Percentiles rank a stretch among this genome's conserved stretches.
These are phyloP conservation scores for Pantala flavescens DNA, from an alignment of 1,140 invertebrate species.

Conservation along the genomic window DNA sequence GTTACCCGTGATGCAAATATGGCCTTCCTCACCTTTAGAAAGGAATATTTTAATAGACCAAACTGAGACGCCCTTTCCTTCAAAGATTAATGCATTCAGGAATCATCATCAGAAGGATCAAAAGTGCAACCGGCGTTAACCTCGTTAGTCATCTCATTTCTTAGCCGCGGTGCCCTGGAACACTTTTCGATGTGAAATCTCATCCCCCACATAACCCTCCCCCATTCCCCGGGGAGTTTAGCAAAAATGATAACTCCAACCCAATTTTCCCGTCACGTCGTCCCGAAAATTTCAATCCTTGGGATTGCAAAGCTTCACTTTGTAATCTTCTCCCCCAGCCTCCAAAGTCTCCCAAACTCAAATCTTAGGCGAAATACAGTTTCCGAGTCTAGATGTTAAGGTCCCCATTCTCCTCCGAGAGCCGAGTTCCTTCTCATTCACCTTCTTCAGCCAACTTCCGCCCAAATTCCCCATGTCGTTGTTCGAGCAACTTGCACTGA, in stretches of 20 bases:
- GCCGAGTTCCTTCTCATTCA: neutral
- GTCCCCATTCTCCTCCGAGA: neutral
- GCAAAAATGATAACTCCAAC: constrained; percentile 9
- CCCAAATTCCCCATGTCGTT: neutral
- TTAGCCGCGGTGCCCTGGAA: too few relatives aligned
- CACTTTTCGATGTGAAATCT: too few relatives aligned
- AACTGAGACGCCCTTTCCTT: too few relatives aligned
- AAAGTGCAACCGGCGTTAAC: too few relatives aligned
- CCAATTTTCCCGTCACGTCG: constrained; percentile 3
- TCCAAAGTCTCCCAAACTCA: constrained; percentile 3
- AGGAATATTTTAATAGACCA: too few relatives aligned
- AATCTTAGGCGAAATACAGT: neutral
- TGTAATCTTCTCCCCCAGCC: neutral
- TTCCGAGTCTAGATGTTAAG: neutral
- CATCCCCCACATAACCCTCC: neutral
- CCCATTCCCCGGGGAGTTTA: neutral
- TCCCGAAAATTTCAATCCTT: neutral
- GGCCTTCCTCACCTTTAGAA: too few relatives aligned
- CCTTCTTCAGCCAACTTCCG: neutral
- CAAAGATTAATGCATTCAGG: too few relatives aligned
- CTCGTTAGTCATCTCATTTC: too few relatives aligned
- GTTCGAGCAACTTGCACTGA: neutral
- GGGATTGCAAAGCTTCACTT: constrained; percentile 5
- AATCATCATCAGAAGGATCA: too few relatives aligned
- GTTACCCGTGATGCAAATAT: too few relatives aligned